phyloP scores from a whole-genome alignment of 2,113 vertebrate species.

The Spermophilus dauricus region DNA sequence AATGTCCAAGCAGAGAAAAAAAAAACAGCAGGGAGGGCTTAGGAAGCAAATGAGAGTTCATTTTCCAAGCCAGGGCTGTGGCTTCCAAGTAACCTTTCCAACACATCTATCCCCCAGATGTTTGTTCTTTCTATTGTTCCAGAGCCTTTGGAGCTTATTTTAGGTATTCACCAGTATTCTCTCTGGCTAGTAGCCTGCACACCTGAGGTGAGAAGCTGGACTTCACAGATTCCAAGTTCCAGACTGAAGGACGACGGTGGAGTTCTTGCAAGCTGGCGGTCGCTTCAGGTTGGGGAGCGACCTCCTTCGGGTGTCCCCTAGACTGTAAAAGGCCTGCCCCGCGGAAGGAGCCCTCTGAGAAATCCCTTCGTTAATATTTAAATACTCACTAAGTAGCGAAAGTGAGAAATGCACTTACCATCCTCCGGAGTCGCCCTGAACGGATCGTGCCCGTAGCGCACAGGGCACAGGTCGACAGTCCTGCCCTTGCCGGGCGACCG shows the following conservation, averaged over 20 bases:
- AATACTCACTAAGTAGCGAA: constrained; percentile 56
- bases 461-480: constrained; percentile 14
- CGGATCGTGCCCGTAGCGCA: not conserved
- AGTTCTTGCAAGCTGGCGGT: not conserved
- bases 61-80: not conserved
- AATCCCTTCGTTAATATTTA: constrained; percentile 59
- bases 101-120: not conserved
- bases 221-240: constrained; percentile 24
- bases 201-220: not conserved
- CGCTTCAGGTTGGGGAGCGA: not conserved
- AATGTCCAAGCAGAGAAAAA: not conserved
- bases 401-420: constrained; percentile 77
- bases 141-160: not conserved
- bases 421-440: not conserved
- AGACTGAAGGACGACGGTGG: not conserved
- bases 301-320: not conserved
- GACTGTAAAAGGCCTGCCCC: constrained; percentile 38
- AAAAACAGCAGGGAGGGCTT: not conserved
- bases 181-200: not conserved
- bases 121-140: not conserved
- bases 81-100: not conserved
- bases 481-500: constrained; percentile 29
- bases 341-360: not conserved
- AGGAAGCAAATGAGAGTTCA: not conserved
- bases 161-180: not conserved